Percentiles rank a stretch among this genome's conserved stretches.
Evolutionary conservation across 2,113 vertebrate species (phyloP).

Genomic region (Xiphias gladius): DNA sequence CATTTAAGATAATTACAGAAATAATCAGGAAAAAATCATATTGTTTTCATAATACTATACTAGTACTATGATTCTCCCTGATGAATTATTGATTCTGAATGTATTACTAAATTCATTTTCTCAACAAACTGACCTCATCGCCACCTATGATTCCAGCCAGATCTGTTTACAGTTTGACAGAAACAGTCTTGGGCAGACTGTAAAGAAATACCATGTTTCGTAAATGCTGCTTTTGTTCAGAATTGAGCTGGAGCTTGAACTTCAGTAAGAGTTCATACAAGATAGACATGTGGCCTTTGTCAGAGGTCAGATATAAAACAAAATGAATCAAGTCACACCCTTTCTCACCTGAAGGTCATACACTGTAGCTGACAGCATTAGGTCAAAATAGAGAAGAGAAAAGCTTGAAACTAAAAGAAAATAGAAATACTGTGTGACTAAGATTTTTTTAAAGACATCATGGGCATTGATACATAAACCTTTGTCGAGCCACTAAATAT

Average conservation of each 20-base stretch:
- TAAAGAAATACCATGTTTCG: not conserved
- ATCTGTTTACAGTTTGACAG: not conserved
- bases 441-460: not conserved
- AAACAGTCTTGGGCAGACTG: not conserved
- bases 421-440: not conserved
- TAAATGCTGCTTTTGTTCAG: slow-evolving; percentile 3
- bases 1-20: slow-evolving; percentile 37
- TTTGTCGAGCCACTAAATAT: slow-evolving; percentile 15
- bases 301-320: not conserved
- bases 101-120: slow-evolving; percentile 39
- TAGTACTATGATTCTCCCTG: slow-evolving; percentile 19
- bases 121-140: slow-evolving; percentile 23
- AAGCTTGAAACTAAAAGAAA: slow-evolving; percentile 16
- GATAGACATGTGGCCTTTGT: not conserved
- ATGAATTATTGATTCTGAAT: slow-evolving; percentile 51
- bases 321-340: slow-evolving; percentile 11
- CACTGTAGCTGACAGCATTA: not conserved
- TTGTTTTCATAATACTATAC: slow-evolving; percentile 14
- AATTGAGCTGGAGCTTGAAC: not conserved
- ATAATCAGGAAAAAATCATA: slow-evolving; percentile 23
- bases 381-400: not conserved
- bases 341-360: slow-evolving; percentile 1
- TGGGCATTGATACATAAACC: not conserved
- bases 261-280: not conserved
- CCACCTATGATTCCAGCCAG: slow-evolving; percentile 24